phyloP scores from a whole-genome alignment of 1,140 invertebrate genomes.

The Glomeris maerens region DNA sequence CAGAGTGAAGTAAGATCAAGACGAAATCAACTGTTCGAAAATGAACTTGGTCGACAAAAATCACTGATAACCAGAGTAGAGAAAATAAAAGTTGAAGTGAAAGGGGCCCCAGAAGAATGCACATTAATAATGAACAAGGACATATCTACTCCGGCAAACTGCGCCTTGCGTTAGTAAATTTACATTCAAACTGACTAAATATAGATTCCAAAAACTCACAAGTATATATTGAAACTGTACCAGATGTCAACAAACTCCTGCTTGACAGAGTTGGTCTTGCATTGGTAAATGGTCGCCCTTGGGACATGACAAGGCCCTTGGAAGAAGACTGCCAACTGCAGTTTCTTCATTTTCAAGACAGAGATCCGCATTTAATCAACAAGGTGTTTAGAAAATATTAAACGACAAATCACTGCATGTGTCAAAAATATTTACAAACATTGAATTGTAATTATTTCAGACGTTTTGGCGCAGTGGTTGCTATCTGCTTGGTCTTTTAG shows the following conservation, averaged over 20 bases:
- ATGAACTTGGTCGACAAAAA: slow-evolving; percentile 57
- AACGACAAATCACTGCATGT: slow-evolving; percentile 18
- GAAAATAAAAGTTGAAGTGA: slow-evolving; percentile 75
- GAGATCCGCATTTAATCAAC: slow-evolving; percentile 36
- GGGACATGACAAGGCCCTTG: slow-evolving; percentile 87
- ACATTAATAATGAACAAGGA: slow-evolving; percentile 79
- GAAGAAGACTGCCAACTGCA: slow-evolving; percentile 58
- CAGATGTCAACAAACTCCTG: slow-evolving; percentile 9
- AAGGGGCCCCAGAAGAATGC: slow-evolving; percentile 52
- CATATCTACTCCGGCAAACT: slow-evolving; percentile 82
- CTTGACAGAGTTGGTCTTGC: slow-evolving; percentile 57
- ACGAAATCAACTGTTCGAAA: slow-evolving; percentile 50
- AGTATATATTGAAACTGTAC: slow-evolving; percentile 6
- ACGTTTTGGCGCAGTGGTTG: slow-evolving; percentile 87
- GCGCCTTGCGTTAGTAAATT: slow-evolving; percentile 59
- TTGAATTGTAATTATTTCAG: too few relatives aligned
- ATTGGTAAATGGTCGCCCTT: slow-evolving; percentile 56
- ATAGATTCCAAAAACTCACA: not conserved
- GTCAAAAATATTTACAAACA: slow-evolving; percentile 52
- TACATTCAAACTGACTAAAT: not conserved
- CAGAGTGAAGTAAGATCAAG: slow-evolving; percentile 5
- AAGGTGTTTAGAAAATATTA: slow-evolving; percentile 25
- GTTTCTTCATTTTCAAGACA: slow-evolving; percentile 59
- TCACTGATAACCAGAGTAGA: slow-evolving; percentile 63
- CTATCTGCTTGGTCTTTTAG: slow-evolving; percentile 63